Base-by-base conservation (phyloP, 2,113 vertebrate species). In the Hippocampus abdominalis region DNA sequence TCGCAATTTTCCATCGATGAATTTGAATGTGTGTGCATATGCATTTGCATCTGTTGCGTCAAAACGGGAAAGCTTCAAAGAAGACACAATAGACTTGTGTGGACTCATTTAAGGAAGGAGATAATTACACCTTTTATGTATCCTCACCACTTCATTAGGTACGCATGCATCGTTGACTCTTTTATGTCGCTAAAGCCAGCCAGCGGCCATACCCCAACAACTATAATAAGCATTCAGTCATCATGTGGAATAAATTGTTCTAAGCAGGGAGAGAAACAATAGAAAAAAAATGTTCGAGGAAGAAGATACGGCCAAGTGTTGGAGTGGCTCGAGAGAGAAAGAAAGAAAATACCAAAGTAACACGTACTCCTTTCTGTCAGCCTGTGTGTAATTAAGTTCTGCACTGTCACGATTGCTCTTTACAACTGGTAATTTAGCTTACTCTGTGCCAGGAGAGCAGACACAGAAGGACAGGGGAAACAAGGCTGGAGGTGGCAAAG, bases 371-470 rank as follows among this genome's bases (percentile, higher is more conserved):
- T 82, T 23, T 76, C 84, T 90, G 86, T 88, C 88, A 88, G 77
- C 78, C 65, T 67, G 73, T 81, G 80, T 88, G 86, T 89, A 90
- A 90, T 90, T 89, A 90, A 89, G 88, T 87, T 83, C 81, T 86
- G 84, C 84, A 84, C 84, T 79, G 86, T 88, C 87, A 83, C 80
- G 76, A 73, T 80, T 59, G 68, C 74, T 87, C 83, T 81, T 79
- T 79, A 80, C 65, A 90, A 89, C 75, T 88, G 80, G 84, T 87
- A 89, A 89, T 90, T 89, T 89, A 88, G 83, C 87, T 85, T 81
- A 74, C 72, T 68, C 71, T 23, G 76, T 81, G 87, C 83, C 78
- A 85, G 72, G 72, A 81, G 83, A 82, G 79, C 77, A 78, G 80
- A 85, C 40, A 67, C 57, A 66, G 70, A 66, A 76, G 75, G 66